phyloP scores from a whole-genome alignment of 1,140 invertebrate genomes.

The Hyles vespertilio region DNA sequence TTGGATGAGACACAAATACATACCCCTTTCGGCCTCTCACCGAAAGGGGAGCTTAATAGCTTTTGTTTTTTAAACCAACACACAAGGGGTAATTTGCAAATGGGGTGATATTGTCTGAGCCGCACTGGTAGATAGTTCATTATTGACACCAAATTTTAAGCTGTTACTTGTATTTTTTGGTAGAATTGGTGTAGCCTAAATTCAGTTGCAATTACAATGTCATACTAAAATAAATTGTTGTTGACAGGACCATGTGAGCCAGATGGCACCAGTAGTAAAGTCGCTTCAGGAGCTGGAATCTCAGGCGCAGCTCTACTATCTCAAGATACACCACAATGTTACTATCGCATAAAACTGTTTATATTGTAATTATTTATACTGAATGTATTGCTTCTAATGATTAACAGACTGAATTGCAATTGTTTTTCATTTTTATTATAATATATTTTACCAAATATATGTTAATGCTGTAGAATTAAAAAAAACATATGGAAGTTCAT shows the following conservation, averaged over 20 bases:
- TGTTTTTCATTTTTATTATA: not conserved
- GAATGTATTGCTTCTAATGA: not conserved
- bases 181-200: no score
- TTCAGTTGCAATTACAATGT: no score
- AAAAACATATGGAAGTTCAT: slow-evolving; percentile 33
- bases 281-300: slow-evolving; percentile 90
- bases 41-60: no score
- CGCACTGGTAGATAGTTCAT: no score
- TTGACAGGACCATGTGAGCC: slow-evolving; percentile 90
- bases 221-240: slow-evolving; percentile 3
- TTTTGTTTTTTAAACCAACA: no score
- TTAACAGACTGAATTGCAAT: not conserved
- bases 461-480: slow-evolving; percentile 9
- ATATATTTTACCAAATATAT: no score
- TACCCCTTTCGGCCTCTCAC: no score
- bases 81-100: no score
- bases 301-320: slow-evolving; percentile 89
- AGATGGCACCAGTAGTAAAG: slow-evolving; percentile 91
- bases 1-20: no score
- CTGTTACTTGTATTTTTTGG: no score
- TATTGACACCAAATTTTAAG: no score
- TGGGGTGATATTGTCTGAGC: no score
- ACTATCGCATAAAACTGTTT: slow-evolving; percentile 35
- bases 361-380: slow-evolving; percentile 2
- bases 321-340: slow-evolving; percentile 77